A percentile compares a stretch with the other conserved stretches of the same genome.
phyloP scores from a whole-genome alignment of 2,888 invertebrate genomes.

The Andrena marginata region DNA sequence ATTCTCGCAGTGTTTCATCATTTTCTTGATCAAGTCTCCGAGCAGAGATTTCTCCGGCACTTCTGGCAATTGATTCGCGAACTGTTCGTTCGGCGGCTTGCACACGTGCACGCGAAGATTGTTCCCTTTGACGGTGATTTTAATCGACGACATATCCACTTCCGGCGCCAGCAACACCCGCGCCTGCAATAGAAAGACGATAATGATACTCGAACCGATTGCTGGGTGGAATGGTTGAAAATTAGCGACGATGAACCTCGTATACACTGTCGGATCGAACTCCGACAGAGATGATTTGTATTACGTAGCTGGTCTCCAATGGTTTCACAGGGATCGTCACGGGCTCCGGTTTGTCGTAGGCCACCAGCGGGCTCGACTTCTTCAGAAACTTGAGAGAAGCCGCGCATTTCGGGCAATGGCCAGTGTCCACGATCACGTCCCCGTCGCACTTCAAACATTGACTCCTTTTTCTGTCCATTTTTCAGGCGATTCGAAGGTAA shows the following conservation, averaged over 20 bases:
- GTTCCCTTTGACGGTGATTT: constrained; percentile 74
- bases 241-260: constrained; percentile 62
- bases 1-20: constrained; percentile 69
- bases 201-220: neutral
- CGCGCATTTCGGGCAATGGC: constrained; percentile 31
- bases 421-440: constrained; percentile 12
- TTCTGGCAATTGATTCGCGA: constrained; percentile 51
- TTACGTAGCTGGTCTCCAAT: constrained; percentile 58
- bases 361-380: neutral
- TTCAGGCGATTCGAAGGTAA: neutral
- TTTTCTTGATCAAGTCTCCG: constrained; percentile 58
- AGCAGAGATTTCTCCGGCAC: constrained; percentile 59
- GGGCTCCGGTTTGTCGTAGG: constrained; percentile 6
- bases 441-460: constrained; percentile 18
- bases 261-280: constrained; percentile 69
- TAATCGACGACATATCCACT: constrained; percentile 73
- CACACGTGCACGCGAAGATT: constrained; percentile 72
- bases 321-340: constrained; percentile 43
- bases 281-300: constrained; percentile 72
- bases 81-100: constrained; percentile 61
- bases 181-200: constrained; percentile 52
- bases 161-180: constrained; percentile 70
- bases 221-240: neutral
- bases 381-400: constrained; percentile 6
- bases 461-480: constrained; percentile 39